Conservation (phyloP, 2,888 invertebrate genomes). For the Sinohyriopsis cumingii region DNA sequence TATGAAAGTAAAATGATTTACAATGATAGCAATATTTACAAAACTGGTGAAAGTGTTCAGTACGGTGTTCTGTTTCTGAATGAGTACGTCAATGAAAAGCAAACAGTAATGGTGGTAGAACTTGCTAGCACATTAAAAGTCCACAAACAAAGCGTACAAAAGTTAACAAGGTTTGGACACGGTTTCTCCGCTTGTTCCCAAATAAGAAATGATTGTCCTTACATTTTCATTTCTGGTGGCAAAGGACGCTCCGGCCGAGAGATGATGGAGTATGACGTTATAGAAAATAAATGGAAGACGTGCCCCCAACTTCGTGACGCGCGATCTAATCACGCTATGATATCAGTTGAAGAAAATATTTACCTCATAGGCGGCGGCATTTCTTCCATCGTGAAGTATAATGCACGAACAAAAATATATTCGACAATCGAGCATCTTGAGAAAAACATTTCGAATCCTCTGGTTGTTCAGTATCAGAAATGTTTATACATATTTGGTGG, state of each 20-base stretch:
- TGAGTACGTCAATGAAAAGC: too few species aligned
- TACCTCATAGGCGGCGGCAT: constrained; percentile 19
- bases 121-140: too few species aligned
- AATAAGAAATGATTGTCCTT: constrained; percentile 4
- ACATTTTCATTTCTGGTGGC: constrained; percentile 22
- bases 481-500: constrained; percentile 22
- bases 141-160: too few species aligned
- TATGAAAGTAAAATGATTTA: too few species aligned
- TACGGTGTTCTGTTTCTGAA: too few species aligned
- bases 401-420: constrained; percentile 7
- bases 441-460: constrained; percentile 7
- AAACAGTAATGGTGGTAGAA: too few species aligned
- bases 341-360: constrained; percentile 4
- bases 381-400: constrained; percentile 9
- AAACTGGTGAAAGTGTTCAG: too few species aligned
- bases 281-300: constrained; percentile 18
- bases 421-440: constrained; percentile 9
- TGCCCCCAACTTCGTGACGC: constrained; percentile 4
- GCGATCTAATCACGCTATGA: constrained; percentile 14
- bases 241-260: constrained; percentile 6
- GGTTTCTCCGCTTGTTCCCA: too few species aligned
- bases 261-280: constrained; percentile 16
- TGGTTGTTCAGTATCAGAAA: constrained; percentile 4
- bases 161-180: too few species aligned
- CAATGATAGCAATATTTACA: too few species aligned